phyloP scores from a whole-genome alignment of 2,113 vertebrate genomes.

The Hippocampus zosterae region DNA sequence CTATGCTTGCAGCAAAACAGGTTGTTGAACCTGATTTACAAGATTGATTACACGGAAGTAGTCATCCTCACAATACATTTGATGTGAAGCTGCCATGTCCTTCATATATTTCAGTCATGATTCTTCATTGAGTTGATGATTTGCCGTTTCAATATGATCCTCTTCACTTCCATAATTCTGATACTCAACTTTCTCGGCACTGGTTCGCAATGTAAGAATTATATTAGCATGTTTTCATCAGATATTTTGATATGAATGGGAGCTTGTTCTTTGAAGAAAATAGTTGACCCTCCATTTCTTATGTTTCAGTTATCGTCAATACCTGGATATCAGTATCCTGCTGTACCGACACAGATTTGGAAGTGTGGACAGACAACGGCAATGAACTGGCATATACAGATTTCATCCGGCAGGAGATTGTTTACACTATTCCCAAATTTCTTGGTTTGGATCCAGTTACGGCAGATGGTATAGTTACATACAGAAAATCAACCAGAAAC shows the following conservation, averaged over 20 bases:
- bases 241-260: neutral
- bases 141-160: neutral
- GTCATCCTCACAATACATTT: no score
- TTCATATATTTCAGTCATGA: no score
- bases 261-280: neutral
- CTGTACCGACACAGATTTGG: neutral
- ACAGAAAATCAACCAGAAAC: neutral
- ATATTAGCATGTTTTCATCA: neutral
- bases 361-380: conserved; percentile 17
- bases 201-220: conserved; percentile 36
- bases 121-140: neutral
- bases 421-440: conserved; percentile 28
- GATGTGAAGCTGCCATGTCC: no score
- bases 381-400: conserved; percentile 36
- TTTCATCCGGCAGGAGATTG: conserved; percentile 3
- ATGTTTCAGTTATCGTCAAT: conserved; percentile 42
- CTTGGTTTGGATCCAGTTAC: neutral
- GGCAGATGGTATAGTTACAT: fast-evolving
- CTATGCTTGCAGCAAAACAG: no score
- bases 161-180: conserved; percentile 12
- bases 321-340: conserved; percentile 2
- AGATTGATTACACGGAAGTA: no score
- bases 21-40: no score
- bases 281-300: neutral
- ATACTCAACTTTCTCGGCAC: conserved; percentile 15